phyloP scores from a whole-genome alignment of 2,797 vertebrate species.

The Schizothorax lantsangensis region DNA sequence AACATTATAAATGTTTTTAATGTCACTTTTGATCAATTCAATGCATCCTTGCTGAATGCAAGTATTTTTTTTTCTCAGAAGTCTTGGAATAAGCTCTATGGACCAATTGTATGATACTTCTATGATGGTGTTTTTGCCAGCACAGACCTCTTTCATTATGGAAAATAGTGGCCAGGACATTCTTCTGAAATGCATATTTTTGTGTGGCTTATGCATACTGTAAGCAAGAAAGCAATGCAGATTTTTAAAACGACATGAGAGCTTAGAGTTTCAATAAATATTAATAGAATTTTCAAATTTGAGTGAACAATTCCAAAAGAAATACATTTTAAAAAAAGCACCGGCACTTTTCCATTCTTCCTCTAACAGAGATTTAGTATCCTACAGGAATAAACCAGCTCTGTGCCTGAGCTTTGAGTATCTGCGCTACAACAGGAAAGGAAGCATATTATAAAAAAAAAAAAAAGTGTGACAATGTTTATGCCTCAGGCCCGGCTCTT shows the following conservation, averaged over 20 bases:
- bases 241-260: background rate
- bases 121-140: background rate
- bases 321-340: background rate
- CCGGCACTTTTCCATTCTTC: background rate
- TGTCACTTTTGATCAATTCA: too few relatives aligned
- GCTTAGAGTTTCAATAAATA: background rate
- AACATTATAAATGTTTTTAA: too few relatives aligned
- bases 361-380: background rate
- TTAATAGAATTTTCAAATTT: background rate
- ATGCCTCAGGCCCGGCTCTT: slow-evolving; percentile 10
- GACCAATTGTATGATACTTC: background rate
- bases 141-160: too few relatives aligned
- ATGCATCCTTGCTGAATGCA: too few relatives aligned
- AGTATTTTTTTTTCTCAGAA: too few relatives aligned
- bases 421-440: slow-evolving; percentile 7
- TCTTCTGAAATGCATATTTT: background rate
- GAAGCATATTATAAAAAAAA: background rate
- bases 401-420: background rate
- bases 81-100: background rate
- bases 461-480: slow-evolving; percentile 2
- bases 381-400: background rate
- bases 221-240: background rate
- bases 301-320: background rate
- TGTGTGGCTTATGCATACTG: background rate
- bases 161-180: background rate